Evolutionary conservation across 1,140 invertebrate genomes (phyloP).

Genomic region (Atta texana): DNA sequence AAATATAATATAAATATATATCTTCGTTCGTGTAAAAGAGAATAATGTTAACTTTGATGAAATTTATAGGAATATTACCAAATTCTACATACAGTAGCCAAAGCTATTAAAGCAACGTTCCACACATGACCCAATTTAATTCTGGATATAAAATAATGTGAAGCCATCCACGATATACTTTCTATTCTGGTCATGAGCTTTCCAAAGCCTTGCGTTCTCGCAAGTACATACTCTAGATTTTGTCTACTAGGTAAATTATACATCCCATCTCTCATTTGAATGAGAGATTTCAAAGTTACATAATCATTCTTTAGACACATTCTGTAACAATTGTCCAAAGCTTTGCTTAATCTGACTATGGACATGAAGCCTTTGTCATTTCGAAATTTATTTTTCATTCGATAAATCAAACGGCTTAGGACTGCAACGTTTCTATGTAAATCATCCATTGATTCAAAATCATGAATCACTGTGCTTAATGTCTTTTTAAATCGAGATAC

Average conservation of each 20-base stretch:
- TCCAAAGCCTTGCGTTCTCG: conserved; percentile 87
- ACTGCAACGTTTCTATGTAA: conserved; percentile 87
- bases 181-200: conserved; percentile 87
- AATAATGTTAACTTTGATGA: neutral
- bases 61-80: conserved; percentile 83
- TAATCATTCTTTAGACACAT: conserved; percentile 83
- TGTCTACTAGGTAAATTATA: conserved; percentile 87
- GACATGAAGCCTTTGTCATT: conserved; percentile 87
- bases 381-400: conserved; percentile 88
- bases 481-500: conserved; percentile 60
- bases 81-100: conserved; percentile 86
- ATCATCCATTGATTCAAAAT: conserved; percentile 85
- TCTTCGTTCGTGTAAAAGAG: neutral
- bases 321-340: conserved; percentile 86
- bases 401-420: conserved; percentile 87
- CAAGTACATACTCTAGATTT: conserved; percentile 87
- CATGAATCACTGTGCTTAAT: conserved; percentile 78
- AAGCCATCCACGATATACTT: conserved; percentile 83
- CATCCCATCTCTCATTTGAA: conserved; percentile 79
- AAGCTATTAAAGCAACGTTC: conserved; percentile 87
- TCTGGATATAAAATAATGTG: conserved; percentile 85
- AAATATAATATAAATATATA: conserved; percentile 31
- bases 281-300: conserved; percentile 80
- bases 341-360: conserved; percentile 87
- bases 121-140: conserved; percentile 87